Base-by-base conservation (phyloP, 1,140 invertebrate species). In the Drosophila punjabiensis region DNA sequence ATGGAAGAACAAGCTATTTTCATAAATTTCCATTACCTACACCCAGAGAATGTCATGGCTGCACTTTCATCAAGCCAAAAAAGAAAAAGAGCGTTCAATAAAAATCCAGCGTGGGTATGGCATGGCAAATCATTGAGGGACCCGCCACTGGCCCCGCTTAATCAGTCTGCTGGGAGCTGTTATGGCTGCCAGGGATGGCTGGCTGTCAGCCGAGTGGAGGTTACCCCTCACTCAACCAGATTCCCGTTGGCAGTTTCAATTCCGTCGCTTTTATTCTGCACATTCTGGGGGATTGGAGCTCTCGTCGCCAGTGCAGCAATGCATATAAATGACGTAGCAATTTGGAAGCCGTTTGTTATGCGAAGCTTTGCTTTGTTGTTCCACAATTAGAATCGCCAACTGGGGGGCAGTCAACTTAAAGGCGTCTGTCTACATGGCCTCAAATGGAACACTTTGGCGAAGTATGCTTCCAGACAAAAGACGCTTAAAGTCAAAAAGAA, bases 311-410 rank as follows among this genome's bases (percentile, higher is more conserved):
- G 62, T 85, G 75, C 86, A 81, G 75, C 86, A 82, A 76, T 84
- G 85, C 86, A 90, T 89, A 89, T 64, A 89, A 89, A 89, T 90
- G 82, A 52, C 71, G 68, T 47, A 61, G 84, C 65, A 77, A 86
- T 79, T 58, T 81, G 76, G 55, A 73, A 52, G 59, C 65, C 60
- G 69, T 89, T 90, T 85, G 68, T 74, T 88, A 65, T 79, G 69
- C 63, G 58, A 55, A 80, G 48, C 50, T 81, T 65, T 74, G 68
- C 69, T 85, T 70, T 56, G 50, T 65, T 43, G 37, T 53, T 41
- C 33, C 41, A 58, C 78, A 76, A 79, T 88, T 89, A 84, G 68
- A 79, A 61, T 78, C 62, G 52, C 60, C 82, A 48, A 85, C 73
- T 68, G 59, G 82, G 73, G 64, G 45, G 14, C 52, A 24, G 13